phyloP scores from a whole-genome alignment of 1,140 invertebrate species.

The Pseudobourletiella spinata region DNA sequence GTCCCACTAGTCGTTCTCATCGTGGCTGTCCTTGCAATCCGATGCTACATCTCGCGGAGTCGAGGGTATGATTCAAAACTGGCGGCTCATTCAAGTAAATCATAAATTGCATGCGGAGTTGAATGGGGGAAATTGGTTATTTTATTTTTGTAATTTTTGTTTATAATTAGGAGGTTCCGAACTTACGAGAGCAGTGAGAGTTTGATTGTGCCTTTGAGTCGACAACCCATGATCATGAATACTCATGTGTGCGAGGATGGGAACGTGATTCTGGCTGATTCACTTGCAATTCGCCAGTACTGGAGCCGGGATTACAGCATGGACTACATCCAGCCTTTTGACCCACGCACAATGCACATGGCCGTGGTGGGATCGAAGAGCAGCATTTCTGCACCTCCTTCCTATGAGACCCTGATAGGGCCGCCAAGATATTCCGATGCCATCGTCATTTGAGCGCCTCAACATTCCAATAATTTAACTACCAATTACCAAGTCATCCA shows the following conservation, averaged over 20 bases:
- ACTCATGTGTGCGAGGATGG: background rate
- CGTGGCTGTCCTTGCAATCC: background rate
- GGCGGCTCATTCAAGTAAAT: no score
- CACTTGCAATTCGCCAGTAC: background rate
- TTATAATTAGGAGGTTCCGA: background rate
- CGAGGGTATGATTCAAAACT: background rate
- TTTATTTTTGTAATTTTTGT: no score
- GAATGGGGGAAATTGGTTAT: no score
- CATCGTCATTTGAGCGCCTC: slow-evolving; percentile 7
- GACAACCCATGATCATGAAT: background rate
- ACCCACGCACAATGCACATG: background rate
- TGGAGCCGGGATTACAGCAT: background rate
- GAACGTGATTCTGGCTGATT: background rate
- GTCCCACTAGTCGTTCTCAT: slow-evolving; percentile 1
- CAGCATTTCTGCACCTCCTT: background rate
- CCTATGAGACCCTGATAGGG: background rate
- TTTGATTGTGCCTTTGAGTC: slow-evolving; percentile 8
- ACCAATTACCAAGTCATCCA: no score
- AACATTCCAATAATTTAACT: no score
- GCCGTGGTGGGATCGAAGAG: background rate
- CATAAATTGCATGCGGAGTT: no score
- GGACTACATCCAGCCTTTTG: slow-evolving; percentile 10
- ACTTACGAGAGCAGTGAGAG: background rate
- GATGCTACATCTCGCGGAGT: background rate
- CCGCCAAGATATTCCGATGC: slow-evolving; percentile 6